A percentile compares a stretch with the other conserved stretches of the same genome.
phyloP scores from a whole-genome alignment of 2,888 invertebrate genomes.

The Hydropsyche betteni region DNA sequence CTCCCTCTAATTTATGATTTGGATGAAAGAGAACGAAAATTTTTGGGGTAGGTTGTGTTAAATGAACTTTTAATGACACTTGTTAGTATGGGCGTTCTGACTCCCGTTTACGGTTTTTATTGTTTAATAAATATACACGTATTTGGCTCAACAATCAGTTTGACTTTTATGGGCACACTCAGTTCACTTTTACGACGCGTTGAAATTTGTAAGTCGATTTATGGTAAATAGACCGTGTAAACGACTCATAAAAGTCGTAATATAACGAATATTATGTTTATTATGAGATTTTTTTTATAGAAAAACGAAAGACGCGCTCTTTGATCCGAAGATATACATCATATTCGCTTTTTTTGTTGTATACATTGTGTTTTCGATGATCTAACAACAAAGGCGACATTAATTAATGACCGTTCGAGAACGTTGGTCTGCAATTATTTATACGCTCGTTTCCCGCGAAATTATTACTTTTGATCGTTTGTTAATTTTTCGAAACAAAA shows the following conservation, averaged over 20 bases:
- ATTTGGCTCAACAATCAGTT: conserved; percentile 18
- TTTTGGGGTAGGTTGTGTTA: conserved; percentile 25
- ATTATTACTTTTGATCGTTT: neutral
- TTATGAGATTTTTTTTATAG: too few species aligned
- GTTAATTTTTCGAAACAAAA: too few species aligned
- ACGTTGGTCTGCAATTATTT: neutral
- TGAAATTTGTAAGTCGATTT: conserved; percentile 15
- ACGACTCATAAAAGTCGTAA: neutral
- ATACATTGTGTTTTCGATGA: neutral
- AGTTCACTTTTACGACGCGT: conserved; percentile 14
- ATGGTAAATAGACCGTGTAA: conserved; percentile 9
- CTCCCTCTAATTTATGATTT: conserved; percentile 21
- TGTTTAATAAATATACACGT: conserved; percentile 43
- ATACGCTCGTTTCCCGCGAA: conserved; percentile 1
- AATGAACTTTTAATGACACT: conserved; percentile 47
- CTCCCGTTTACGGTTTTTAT: conserved; percentile 49
- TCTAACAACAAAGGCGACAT: conserved; percentile 7
- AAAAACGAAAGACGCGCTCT: neutral
- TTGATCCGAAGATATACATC: neutral
- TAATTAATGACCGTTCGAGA: neutral
- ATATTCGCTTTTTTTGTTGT: neutral
- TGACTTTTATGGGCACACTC: conserved; percentile 43
- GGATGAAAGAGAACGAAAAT: conserved; percentile 35
- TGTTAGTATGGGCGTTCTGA: conserved; percentile 39
- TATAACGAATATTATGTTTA: too few species aligned